Conservation (phyloP, 2,113 vertebrate genomes). For the Eonycteris spelaea region DNA sequence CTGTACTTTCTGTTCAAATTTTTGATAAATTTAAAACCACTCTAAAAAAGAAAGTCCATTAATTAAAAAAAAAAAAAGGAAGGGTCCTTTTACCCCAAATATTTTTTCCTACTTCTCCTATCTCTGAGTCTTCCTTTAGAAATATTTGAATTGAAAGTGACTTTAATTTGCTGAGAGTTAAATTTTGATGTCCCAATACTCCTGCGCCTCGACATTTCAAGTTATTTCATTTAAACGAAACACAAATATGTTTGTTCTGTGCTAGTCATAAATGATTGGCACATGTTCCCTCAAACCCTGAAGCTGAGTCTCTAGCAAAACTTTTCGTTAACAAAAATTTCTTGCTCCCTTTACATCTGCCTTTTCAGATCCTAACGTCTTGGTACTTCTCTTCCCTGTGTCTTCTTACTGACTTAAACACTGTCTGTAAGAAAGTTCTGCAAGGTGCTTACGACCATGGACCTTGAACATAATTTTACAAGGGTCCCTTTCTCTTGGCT, state of each 20-base stretch:
- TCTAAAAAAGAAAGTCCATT: not conserved
- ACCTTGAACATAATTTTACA: not conserved
- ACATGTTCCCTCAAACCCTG: not conserved
- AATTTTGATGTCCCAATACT: not conserved
- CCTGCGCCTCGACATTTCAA: not conserved
- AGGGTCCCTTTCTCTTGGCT: not conserved
- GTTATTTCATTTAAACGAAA: not conserved
- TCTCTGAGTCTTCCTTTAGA: not conserved
- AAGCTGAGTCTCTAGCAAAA: not conserved
- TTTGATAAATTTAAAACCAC: not conserved
- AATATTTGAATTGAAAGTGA: slow-evolving; percentile 37
- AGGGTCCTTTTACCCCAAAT: not conserved
- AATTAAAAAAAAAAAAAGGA: not conserved
- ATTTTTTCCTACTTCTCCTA: not conserved
- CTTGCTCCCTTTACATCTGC: not conserved
- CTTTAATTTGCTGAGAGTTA: slow-evolving; percentile 8
- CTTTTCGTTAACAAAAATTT: not conserved
- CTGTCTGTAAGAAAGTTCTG: not conserved
- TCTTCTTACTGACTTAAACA: not conserved
- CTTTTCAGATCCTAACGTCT: not conserved
- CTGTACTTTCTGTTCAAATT: not conserved
- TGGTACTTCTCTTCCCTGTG: not conserved
- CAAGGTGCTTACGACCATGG: not conserved
- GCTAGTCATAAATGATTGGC: not conserved
- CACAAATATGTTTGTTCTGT: not conserved